Evolutionary conservation across 2,797 vertebrate species (phyloP), one percentile per base, ranked within the genome.

Genomic region (Mormyrops boulengeri): DNA sequence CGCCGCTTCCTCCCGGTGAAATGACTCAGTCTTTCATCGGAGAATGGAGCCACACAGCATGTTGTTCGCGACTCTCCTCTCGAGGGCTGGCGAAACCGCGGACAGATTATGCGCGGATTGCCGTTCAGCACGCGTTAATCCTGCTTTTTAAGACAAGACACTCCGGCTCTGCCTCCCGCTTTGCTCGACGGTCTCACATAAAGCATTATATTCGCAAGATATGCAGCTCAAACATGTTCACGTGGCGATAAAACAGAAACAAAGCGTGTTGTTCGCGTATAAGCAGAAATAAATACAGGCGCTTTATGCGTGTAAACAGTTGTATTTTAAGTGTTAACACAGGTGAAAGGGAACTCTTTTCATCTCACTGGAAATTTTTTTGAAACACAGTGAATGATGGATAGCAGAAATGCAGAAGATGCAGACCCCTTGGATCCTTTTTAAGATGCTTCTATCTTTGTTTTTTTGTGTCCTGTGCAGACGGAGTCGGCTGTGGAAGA

Each of bases 401-500:
- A 49, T 2, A 52, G 8, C 9, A 22, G 44, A n/a, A 44, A 49
- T 47, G 14, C 50, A 14, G 9, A 80, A 0, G 44, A 52, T 85
- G 22, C 19, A n/a, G 8, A 50, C 22, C 1, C 4, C 11, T 30
- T 93, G 85, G n/a, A 41, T 80, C 14, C 52, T 88, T 89, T 89
- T 88, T 89, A n/a, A 88, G 49, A 88, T 88, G 30, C 38, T 41
- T 57, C 5, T 41, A 8, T 55, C 17, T 8, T 38, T 87, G 34
- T 60, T 52, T 85, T 82, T 87, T 87, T 38, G 30, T 85, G 17
- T 49, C 85, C 47, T 5, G 11, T 53, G 44, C 88, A 47, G 87
- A 80, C 73, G 38, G 19, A 82, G 82, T 89, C 91, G 87, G 91
- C 91, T 89, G 82, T 89, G 90, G 92, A 91, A 91, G 89, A 91